Evolutionary conservation across 92 coral and sea anemone genomes (phyloP), one percentile per base, ranked within the genome.

Genomic region (Actinernus sp.): DNA sequence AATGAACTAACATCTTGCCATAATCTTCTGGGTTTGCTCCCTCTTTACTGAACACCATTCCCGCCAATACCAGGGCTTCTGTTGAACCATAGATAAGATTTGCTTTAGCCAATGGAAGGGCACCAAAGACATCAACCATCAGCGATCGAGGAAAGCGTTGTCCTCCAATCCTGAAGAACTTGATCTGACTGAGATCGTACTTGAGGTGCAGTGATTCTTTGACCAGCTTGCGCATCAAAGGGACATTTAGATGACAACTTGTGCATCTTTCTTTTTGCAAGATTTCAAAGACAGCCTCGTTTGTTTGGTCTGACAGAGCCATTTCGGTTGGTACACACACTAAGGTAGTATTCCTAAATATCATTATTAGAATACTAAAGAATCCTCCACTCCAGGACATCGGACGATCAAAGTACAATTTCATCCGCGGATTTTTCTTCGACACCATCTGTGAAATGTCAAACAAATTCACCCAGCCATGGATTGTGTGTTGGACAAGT

Each of bases 251-350:
- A 27, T 8, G 5, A 31, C 4, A 10, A 8, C 3, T 3, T 6
- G 49, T 27, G 64, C 64, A 57, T n/a, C 31, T 57, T 31, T 57
- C 64, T 27, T 57, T 17, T 2, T 57, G 43, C 47, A 30, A 16
- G 64, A 57, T 57, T 26, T 57, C 17, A 31, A 57, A 57, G 2
- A n/a, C 13, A 13, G 9, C 13, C 2, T 57, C 64, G 39, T 31
- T 26, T 6, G 19, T 6, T 18, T 30, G 5, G 13, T 57, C 64
- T 9, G 2, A 3, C 2, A 57, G 6, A 26, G 64, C 2, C 23
- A 57, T 27, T 31, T 27, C 64, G 3, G 64, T 57, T 26, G 64
- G 64, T 2, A 57, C 22, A 7, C 8, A 45, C 11, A 45, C 52
- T 14, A 14, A 6, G 41, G 41, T n/a, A n/a, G n/a, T n/a, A n/a